Conservation (phyloP, 2,888 invertebrate species). For the Ischnura elegans region DNA sequence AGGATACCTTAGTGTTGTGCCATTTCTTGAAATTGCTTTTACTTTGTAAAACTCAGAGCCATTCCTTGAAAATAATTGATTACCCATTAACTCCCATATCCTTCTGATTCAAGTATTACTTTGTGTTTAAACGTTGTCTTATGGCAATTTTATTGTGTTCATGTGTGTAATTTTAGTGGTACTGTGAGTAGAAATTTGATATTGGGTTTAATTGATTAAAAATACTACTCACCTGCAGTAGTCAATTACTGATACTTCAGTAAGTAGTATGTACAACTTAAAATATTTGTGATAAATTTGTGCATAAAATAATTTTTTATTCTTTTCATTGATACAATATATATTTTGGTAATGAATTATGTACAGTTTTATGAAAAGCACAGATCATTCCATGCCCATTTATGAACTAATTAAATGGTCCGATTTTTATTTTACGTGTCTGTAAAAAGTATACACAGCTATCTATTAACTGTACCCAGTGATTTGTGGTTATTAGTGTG, state of each 20-base stretch:
- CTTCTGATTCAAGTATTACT: constrained; percentile 45
- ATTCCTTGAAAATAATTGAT: constrained; percentile 41
- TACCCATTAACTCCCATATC: neutral
- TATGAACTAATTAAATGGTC: neutral
- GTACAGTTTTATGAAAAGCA: neutral
- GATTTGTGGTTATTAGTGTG: neutral
- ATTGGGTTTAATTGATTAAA: neutral
- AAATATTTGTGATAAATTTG: constrained; percentile 39
- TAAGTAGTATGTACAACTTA: constrained; percentile 6
- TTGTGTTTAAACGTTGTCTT: neutral
- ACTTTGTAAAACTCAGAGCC: neutral
- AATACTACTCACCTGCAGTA: constrained; percentile 3
- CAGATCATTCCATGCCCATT: constrained; percentile 46
- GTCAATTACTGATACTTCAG: constrained; percentile 11
- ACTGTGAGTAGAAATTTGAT: neutral
- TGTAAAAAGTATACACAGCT: constrained; percentile 54
- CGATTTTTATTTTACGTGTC: constrained; percentile 29
- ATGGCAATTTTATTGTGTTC: constrained; percentile 42
- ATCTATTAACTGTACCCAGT: neutral
- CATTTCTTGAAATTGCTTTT: constrained; percentile 45
- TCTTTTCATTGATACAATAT: neutral
- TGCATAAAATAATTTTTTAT: neutral
- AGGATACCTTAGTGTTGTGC: neutral
- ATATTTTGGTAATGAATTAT: constrained; percentile 35
- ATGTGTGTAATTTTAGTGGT: constrained; percentile 40